Percentiles rank a stretch among this genome's conserved stretches.
Conservation (phyloP, 2,797 vertebrate species). For the Vireo griseus region DNA sequence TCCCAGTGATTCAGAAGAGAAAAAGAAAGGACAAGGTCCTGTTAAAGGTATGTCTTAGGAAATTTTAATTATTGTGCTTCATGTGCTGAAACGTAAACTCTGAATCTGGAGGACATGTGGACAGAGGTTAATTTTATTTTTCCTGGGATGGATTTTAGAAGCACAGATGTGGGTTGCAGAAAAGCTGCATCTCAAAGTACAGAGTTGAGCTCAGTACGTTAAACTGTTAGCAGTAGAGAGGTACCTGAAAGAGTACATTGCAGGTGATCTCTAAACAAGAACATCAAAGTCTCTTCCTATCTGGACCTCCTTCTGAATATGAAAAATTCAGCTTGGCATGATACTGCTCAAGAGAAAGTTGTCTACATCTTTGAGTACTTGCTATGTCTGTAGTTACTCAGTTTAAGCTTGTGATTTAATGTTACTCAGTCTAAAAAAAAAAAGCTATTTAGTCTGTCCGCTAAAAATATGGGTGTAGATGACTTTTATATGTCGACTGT, state of each 20-base stretch:
- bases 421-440: not conserved
- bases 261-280: not conserved
- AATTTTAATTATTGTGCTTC: not conserved
- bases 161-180: not conserved
- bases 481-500: not conserved
- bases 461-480: not conserved
- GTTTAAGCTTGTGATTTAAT: not conserved
- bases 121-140: not conserved
- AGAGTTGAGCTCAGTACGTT: not conserved
- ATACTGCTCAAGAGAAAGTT: not conserved
- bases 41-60: conserved; percentile 54
- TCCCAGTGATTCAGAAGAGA: conserved; percentile 67
- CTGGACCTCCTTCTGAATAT: not conserved
- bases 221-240: not conserved
- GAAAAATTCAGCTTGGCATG: not conserved
- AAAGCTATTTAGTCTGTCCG: not conserved
- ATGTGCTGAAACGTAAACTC: not conserved
- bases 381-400: not conserved
- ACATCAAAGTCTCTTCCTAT: not conserved
- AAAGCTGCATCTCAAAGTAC: not conserved
- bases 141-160: not conserved
- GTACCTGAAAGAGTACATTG: not conserved
- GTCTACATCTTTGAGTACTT: not conserved
- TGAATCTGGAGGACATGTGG: not conserved
- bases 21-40: conserved; percentile 16